phyloP scores from a whole-genome alignment of 2,113 vertebrate species.

The Notothenia rossii region DNA sequence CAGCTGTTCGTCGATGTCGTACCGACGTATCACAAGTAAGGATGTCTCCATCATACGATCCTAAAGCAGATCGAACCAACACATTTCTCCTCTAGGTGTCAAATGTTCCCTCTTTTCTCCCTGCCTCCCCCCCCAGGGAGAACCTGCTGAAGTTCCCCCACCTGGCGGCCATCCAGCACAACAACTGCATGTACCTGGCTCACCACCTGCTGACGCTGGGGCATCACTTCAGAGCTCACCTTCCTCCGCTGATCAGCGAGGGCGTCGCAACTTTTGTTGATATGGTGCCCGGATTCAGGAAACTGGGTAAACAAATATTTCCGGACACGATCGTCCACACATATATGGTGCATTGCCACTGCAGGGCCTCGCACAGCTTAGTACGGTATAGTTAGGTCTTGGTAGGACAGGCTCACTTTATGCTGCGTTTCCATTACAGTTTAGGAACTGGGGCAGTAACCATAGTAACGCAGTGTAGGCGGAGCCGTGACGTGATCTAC shows the following conservation, averaged over 20 bases:
- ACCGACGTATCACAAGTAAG: constrained; percentile 97
- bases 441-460: too few species aligned
- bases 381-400: too few species aligned
- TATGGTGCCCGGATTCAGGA: constrained; percentile 93
- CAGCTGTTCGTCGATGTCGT: constrained; percentile 97
- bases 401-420: too few species aligned
- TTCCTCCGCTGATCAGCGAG: constrained; percentile 84
- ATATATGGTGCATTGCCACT: too few species aligned
- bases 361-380: too few species aligned
- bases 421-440: too few species aligned
- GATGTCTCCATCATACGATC: neutral
- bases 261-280: constrained; percentile 93
- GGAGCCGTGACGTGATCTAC: too few species aligned
- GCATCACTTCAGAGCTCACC: constrained; percentile 89
- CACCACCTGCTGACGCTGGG: constrained; percentile 96
- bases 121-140: constrained; percentile 82
- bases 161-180: constrained; percentile 96
- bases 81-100: neutral
- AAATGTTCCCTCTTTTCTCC: neutral
- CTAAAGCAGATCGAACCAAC: neutral
- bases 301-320: constrained; percentile 86
- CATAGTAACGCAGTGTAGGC: too few species aligned
- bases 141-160: constrained; percentile 96
- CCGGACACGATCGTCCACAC: fast-evolving
- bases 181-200: constrained; percentile 98